phyloP scores from a whole-genome alignment of 2,797 vertebrate genomes.

The Ctenochaetus hawaiiensis region DNA sequence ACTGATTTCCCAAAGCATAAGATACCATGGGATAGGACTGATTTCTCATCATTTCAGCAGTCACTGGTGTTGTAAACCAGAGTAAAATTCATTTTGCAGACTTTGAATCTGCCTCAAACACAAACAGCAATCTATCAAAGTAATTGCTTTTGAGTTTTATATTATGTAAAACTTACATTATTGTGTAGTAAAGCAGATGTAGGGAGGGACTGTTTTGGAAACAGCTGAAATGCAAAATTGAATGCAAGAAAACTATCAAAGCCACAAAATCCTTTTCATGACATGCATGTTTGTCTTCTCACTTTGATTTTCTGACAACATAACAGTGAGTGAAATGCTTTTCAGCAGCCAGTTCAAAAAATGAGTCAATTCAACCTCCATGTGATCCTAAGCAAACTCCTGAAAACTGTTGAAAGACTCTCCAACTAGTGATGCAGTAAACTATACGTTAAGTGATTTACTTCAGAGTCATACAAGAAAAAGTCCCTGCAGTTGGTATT shows the following conservation, averaged over 20 bases:
- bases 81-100: conserved; percentile 18
- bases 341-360: conserved; percentile 49
- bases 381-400: conserved; percentile 46
- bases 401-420: conserved; percentile 35
- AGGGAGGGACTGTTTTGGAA: conserved; percentile 27
- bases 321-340: conserved; percentile 48
- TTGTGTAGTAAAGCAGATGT: conserved; percentile 10
- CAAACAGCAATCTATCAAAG: conserved; percentile 21
- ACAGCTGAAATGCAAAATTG: conserved; percentile 39
- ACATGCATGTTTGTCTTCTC: conserved; percentile 42
- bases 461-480: conserved; percentile 29
- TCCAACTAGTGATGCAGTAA: conserved; percentile 37
- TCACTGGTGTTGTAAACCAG: conserved; percentile 6
- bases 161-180: conserved; percentile 20
- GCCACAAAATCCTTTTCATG: conserved; percentile 27
- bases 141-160: conserved; percentile 2
- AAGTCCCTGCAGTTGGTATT: conserved; percentile 30
- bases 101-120: conserved; percentile 13
- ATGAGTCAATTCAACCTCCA: conserved; percentile 57
- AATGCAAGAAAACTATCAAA: conserved; percentile 12
- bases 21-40: background rate
- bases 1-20: background rate
- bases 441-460: conserved; percentile 39
- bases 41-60: conserved; percentile 1
- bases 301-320: conserved; percentile 60